These are phyloP conservation scores for Drusus annulatus DNA, from an alignment of 1,140 invertebrate species.

Conservation along the genomic window DNA sequence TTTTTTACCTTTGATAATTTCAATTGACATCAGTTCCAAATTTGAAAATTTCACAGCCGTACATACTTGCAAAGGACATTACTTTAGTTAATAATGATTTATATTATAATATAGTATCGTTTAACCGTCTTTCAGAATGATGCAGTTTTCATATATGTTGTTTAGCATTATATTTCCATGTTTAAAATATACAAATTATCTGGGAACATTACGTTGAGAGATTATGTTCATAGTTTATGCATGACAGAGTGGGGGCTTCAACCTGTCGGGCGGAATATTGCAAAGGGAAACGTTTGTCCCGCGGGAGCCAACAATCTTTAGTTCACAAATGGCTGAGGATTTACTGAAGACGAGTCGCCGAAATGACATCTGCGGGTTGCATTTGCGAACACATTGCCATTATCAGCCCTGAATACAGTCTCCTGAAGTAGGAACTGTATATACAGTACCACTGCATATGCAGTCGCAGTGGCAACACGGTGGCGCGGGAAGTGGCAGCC, in stretches of 20 bases:
- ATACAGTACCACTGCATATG: neutral
- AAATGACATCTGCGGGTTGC: slow-evolving; percentile 45
- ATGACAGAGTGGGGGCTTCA: neutral
- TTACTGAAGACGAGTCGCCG: slow-evolving; percentile 10
- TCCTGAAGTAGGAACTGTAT: neutral
- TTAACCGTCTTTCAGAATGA: too few species aligned
- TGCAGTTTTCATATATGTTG: too few species aligned
- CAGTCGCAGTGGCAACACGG: neutral
- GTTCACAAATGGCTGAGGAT: slow-evolving; percentile 26
- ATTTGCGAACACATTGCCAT: slow-evolving; percentile 32
- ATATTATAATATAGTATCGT: too few species aligned
- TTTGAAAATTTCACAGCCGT: too few species aligned
- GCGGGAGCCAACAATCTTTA: slow-evolving; percentile 11
- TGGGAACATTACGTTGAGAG: too few species aligned
- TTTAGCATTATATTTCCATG: too few species aligned
- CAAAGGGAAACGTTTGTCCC: slow-evolving; percentile 1
- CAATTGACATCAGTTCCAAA: too few species aligned
- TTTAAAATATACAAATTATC: too few species aligned
- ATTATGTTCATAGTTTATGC: too few species aligned
- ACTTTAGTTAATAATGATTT: too few species aligned
- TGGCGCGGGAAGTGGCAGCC: slow-evolving; percentile 31
- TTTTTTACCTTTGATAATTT: too few species aligned
- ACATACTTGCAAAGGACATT: too few species aligned
- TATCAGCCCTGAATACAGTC: slow-evolving; percentile 2
- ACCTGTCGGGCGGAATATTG: slow-evolving; percentile 31